These are phyloP conservation scores for Orthosia cruda DNA, from an alignment of 2,888 invertebrate genomes.

Conservation along the genomic window DNA sequence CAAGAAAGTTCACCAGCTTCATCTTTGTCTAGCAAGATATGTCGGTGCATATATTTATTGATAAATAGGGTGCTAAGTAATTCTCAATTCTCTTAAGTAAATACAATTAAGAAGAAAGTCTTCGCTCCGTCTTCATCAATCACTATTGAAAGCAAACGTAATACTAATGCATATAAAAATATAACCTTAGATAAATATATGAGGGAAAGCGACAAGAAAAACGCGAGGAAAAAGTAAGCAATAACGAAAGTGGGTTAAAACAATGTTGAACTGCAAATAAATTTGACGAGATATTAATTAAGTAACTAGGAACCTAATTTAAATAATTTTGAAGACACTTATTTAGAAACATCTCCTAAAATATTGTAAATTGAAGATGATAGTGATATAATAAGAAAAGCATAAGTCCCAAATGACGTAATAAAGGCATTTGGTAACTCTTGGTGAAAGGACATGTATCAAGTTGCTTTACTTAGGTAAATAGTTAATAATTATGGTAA, in stretches of 20 bases:
- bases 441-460: constrained; percentile 17
- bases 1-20: too few species aligned
- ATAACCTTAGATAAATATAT: constrained; percentile 5
- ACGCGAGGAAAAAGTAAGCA: background rate
- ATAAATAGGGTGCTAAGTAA: background rate
- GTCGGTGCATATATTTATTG: background rate
- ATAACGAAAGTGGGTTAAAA: background rate
- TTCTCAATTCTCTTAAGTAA: constrained; percentile 38
- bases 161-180: constrained; percentile 41
- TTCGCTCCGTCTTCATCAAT: constrained; percentile 58
- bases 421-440: constrained; percentile 16
- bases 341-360: background rate
- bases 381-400: background rate
- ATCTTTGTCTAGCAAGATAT: too few species aligned
- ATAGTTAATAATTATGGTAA: background rate
- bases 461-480: constrained; percentile 10
- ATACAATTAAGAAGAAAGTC: constrained; percentile 43
- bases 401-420: background rate
- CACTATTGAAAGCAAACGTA: constrained; percentile 36
- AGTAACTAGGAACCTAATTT: too few species aligned
- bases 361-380: background rate
- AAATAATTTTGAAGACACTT: background rate
- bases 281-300: too few species aligned
- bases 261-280: background rate
- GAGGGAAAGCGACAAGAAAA: background rate